phyloP scores from a whole-genome alignment of 2,113 vertebrate species.

The Bubo blakistoni region DNA sequence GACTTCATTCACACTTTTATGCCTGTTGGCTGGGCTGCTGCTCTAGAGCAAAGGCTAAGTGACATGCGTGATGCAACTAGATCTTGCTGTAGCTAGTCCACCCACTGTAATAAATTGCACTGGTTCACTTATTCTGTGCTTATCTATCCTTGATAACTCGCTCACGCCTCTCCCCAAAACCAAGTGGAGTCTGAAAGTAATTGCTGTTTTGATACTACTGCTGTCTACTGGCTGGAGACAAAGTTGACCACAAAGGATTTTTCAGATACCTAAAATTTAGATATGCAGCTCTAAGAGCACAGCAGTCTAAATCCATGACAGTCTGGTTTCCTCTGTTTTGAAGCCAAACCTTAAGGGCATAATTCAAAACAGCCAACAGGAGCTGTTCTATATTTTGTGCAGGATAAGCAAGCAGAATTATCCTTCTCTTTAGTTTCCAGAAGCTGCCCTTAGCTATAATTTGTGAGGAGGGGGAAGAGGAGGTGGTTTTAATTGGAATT shows the following conservation, averaged over 20 bases:
- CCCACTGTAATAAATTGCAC: not conserved
- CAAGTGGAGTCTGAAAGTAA: not conserved
- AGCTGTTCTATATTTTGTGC: conserved; percentile 9
- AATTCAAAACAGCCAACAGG: conserved; percentile 4
- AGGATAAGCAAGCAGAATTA: conserved; percentile 7
- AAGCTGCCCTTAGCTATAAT: not conserved
- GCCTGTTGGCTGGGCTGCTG: not conserved
- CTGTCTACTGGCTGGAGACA: not conserved
- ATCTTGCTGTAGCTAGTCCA: not conserved
- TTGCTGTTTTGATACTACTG: not conserved
- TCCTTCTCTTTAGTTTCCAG: not conserved
- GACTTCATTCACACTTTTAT: not conserved
- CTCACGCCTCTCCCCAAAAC: not conserved
- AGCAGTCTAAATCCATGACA: not conserved
- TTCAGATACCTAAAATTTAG: conserved; percentile 27
- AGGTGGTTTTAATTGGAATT: not conserved
- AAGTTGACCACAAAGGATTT: conserved; percentile 3
- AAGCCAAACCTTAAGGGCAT: conserved; percentile 33
- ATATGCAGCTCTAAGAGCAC: not conserved
- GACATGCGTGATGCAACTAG: not conserved
- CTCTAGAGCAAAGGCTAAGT: conserved; percentile 7
- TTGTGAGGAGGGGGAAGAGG: not conserved
- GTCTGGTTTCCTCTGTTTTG: conserved; percentile 15
- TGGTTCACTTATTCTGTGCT: not conserved
- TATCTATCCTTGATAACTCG: not conserved